Evolutionary conservation across 2,113 vertebrate genomes (phyloP).

Genomic region (Elephas maximus): DNA sequence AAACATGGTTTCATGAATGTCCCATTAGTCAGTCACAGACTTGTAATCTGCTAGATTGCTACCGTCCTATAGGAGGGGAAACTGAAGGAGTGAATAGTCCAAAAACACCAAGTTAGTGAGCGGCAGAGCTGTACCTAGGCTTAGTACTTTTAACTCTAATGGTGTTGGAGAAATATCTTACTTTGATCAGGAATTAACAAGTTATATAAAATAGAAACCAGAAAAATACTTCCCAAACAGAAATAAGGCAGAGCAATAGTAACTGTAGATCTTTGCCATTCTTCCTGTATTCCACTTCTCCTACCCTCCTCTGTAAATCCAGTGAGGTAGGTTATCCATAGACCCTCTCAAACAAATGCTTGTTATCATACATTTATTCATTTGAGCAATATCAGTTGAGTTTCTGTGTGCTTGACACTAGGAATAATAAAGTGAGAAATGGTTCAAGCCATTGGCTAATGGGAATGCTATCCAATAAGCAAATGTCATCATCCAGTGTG

Average conservation of each 20-base stretch:
- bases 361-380: not conserved
- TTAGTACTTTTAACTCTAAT: not conserved
- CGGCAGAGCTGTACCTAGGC: not conserved
- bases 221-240: not conserved
- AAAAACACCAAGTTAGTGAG: not conserved
- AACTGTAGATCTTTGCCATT: not conserved
- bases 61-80: not conserved
- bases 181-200: not conserved
- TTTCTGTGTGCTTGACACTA: not conserved
- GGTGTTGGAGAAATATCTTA: not conserved
- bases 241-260: not conserved
- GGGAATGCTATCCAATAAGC: not conserved
- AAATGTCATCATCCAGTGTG: not conserved
- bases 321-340: not conserved
- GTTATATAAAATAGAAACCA: not conserved
- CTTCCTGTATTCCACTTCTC: not conserved
- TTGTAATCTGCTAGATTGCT: not conserved
- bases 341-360: not conserved
- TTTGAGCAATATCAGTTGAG: not conserved
- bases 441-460: not conserved
- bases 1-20: not conserved
- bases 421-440: not conserved
- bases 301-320: not conserved
- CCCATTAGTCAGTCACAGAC: not conserved
- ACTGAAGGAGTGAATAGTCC: not conserved